Base-by-base conservation (phyloP, 2,113 vertebrate species). In the Lepus europaeus region DNA sequence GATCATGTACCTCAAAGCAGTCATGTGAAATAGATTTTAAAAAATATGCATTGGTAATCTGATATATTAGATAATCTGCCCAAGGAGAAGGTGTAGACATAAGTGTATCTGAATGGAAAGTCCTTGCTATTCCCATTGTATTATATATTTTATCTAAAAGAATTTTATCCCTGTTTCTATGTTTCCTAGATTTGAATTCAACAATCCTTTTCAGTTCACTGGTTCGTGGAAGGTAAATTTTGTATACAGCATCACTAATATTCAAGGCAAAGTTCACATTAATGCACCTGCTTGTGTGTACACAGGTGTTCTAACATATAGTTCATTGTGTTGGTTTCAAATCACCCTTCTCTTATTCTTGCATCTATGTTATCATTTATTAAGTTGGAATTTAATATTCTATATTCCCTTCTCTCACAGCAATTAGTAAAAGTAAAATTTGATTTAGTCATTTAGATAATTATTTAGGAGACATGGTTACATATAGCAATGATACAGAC, bases 401-500 rank as follows among this genome's bases (percentile, higher is more conserved):
- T 49, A 66, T 31, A 33, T 76, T 74, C 72, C 13, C 39, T 90
- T 73, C 31, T 64, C 36, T 16, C 6, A 29, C 7, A 70, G 2
- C 9, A 5, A 82, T 74, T 33, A 59, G 61, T 85, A 70, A 88
- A 83, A 70, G 29, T 20, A 90, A 82, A 90, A 20, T 16, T 19
- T 56, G 11, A 59, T 27, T 90, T 25, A 77, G 74, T 51, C 7
- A 17, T 64, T 83, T 63, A 64, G 64, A 1, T 85, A 23, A 77
- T 90, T 90, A 90, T 53, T 84, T 91, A 79, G 16, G 72, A 87
- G 25, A 11, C 56, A 59, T 20, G 16, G n/a, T 78, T 83, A 87
- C 70, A 1, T 83, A 63, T 39, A 78, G 53, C 11, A 33, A 20
- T 87, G 49, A 59, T 36, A 61, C 33, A 87, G 8, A 77, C 22